A percentile compares a stretch with the other conserved stretches of the same genome.
These are phyloP conservation scores for Eustalomyia histrio DNA, from an alignment of 2,888 invertebrate genomes.

Conservation along the genomic window DNA sequence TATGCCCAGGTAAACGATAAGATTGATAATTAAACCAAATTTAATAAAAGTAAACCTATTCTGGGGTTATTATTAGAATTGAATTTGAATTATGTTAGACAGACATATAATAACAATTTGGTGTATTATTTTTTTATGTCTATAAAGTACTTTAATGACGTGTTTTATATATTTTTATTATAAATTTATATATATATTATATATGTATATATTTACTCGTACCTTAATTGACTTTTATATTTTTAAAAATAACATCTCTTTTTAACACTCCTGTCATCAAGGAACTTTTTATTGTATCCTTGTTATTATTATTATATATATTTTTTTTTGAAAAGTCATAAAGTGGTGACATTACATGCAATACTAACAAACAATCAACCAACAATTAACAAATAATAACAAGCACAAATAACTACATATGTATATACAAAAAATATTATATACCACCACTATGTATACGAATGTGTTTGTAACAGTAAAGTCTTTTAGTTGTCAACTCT, in stretches of 20 bases:
- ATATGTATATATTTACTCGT: neutral
- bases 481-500: too few species aligned
- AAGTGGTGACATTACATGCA: slow-evolving; percentile 51
- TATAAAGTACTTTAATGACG: too few species aligned
- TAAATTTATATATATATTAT: too few species aligned
- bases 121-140: too few species aligned
- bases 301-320: neutral
- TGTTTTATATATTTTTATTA: too few species aligned
- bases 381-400: slow-evolving; percentile 38
- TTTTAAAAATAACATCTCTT: slow-evolving; percentile 26
- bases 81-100: too few species aligned
- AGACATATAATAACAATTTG: too few species aligned
- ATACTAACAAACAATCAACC: slow-evolving; percentile 19
- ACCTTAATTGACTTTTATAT: slow-evolving; percentile 42
- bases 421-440: neutral
- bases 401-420: neutral
- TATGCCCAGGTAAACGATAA: too few species aligned
- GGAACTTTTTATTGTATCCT: slow-evolving; percentile 2
- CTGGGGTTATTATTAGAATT: too few species aligned
- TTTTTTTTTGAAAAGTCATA: slow-evolving; percentile 45
- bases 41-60: too few species aligned
- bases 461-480: neutral
- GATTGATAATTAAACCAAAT: too few species aligned
- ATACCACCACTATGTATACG: neutral
- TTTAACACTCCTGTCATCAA: slow-evolving; percentile 28